These are phyloP conservation scores for Tanypteryx hageni DNA, from an alignment of 2,888 invertebrate species.

Conservation along the genomic window DNA sequence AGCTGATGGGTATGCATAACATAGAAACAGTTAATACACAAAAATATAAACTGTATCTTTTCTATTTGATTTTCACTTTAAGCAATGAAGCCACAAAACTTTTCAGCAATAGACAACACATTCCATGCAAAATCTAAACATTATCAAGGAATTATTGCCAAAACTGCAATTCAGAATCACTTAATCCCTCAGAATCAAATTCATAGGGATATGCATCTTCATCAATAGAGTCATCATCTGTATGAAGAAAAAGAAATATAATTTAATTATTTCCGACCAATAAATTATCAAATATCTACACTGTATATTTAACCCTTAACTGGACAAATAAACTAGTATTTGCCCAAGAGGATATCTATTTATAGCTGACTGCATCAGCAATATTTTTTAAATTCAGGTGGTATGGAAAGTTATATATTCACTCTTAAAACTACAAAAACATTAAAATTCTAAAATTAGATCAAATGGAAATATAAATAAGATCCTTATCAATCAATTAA, in stretches of 20 bases:
- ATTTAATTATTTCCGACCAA: no score
- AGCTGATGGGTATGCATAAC: background rate
- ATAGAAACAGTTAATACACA: constrained; percentile 27
- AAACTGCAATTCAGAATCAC: constrained; percentile 16
- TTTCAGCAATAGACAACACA: background rate
- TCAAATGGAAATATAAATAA: no score
- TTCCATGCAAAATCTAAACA: background rate
- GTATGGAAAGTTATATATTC: no score
- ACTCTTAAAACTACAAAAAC: no score
- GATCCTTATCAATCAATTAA: no score
- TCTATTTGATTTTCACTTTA: background rate
- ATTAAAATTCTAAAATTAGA: no score
- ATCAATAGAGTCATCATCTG: background rate
- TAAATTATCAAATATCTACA: background rate
- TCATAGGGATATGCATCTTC: constrained; percentile 15
- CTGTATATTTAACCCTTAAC: background rate
- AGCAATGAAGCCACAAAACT: background rate
- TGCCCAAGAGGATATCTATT: no score
- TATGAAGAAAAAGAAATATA: background rate
- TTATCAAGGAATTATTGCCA: constrained; percentile 6
- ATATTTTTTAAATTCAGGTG: no score
- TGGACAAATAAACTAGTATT: background rate
- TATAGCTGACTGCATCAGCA: no score
- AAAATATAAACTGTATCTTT: constrained; percentile 32
- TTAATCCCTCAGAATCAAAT: background rate